These are phyloP conservation scores for Theristicus caerulescens DNA, from an alignment of 2,113 vertebrate genomes.

Conservation along the genomic window DNA sequence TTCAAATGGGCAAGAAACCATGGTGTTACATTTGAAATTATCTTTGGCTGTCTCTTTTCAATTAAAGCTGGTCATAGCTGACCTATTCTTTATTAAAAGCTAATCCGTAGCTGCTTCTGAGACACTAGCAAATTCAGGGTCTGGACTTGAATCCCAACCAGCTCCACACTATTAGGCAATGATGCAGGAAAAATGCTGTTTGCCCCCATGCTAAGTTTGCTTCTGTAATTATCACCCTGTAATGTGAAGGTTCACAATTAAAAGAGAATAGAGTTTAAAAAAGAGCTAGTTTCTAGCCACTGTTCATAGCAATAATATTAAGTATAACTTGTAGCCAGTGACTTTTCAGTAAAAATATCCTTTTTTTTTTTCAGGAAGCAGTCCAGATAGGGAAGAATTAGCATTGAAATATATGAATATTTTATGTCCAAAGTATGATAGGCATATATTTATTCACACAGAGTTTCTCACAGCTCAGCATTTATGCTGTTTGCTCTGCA, in stretches of 20 bases:
- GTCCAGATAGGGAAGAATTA: conserved; percentile 2
- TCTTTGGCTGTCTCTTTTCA: conserved; percentile 47
- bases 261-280: conserved; percentile 13
- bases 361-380: background rate
- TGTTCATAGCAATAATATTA: background rate
- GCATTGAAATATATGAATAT: conserved; percentile 23
- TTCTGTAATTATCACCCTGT: conserved; percentile 16
- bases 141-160: conserved; percentile 59
- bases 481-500: conserved; percentile 45
- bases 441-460: conserved; percentile 37
- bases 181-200: conserved; percentile 32
- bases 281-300: background rate
- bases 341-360: background rate
- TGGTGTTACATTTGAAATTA: conserved; percentile 31
- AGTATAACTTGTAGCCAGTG: background rate
- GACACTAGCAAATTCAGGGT: conserved; percentile 17
- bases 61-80: conserved; percentile 70
- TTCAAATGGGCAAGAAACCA: background rate
- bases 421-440: conserved; percentile 22
- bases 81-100: conserved; percentile 70
- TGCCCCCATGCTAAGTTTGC: background rate
- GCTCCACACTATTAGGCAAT: background rate
- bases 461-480: conserved; percentile 51
- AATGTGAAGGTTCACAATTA: conserved; percentile 46
- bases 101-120: conserved; percentile 59